phyloP scores from a whole-genome alignment of 53 echinoderm and acorn worm species.

The Crossaster papposus region DNA sequence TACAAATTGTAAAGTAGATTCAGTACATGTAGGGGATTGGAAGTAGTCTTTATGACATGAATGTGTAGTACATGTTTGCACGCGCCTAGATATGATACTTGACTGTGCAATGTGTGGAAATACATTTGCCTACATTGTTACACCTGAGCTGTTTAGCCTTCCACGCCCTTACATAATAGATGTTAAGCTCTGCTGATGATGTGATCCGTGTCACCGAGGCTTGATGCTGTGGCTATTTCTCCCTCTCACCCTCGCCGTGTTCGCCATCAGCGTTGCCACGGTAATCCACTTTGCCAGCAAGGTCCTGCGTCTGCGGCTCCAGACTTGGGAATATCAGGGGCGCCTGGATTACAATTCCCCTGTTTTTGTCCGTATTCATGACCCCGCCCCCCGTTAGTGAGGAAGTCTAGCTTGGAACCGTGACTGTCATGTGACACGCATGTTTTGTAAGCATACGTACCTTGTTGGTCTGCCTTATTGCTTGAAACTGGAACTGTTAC shows the following conservation, averaged over 20 bases:
- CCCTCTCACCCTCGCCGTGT: slow-evolving; percentile 54
- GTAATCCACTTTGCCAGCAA: slow-evolving; percentile 69
- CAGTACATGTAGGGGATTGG: background rate
- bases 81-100: background rate
- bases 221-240: slow-evolving; percentile 73
- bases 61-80: background rate
- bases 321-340: slow-evolving; percentile 73
- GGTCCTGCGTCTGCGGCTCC: slow-evolving; percentile 60
- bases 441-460: background rate
- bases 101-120: background rate
- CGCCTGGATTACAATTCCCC: slow-evolving; percentile 16
- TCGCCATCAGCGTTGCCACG: slow-evolving; percentile 60
- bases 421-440: background rate
- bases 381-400: background rate
- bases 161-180: background rate
- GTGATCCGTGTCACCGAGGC: background rate
- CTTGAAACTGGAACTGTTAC: background rate
- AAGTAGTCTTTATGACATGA: background rate
- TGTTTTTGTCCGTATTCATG: background rate
- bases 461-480: background rate
- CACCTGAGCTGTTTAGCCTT: background rate
- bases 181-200: background rate
- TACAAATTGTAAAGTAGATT: background rate
- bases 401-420: background rate
- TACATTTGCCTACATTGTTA: background rate